phyloP scores from a whole-genome alignment of 2,113 vertebrate species.

The Probosciger aterrimus region DNA sequence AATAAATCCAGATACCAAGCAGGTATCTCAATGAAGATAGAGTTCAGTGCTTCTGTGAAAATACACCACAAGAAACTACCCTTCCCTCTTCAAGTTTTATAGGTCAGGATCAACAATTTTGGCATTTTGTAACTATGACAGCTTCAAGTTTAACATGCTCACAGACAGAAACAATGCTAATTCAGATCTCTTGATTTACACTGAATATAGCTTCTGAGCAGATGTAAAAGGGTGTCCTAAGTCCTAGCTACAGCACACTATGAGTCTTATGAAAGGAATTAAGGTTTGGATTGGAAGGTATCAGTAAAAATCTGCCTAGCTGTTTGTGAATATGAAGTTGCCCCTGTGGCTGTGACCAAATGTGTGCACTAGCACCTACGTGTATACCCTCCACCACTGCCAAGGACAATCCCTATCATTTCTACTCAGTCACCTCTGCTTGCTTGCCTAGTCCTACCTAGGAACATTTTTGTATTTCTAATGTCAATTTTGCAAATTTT shows the following conservation, averaged over 20 bases:
- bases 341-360: neutral
- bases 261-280: neutral
- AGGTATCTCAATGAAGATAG: neutral
- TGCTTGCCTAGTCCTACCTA: neutral
- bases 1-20: neutral
- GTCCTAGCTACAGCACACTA: neutral
- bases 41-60: neutral
- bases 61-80: neutral
- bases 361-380: neutral
- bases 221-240: neutral
- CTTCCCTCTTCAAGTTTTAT: neutral
- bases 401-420: neutral
- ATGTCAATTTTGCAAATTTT: neutral
- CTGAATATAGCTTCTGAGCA: neutral
- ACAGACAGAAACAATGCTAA: neutral
- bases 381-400: rapidly evolving
- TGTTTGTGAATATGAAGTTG: neutral
- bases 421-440: neutral
- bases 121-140: neutral
- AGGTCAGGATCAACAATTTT: neutral
- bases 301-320: neutral
- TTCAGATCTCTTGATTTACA: neutral
- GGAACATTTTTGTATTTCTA: neutral
- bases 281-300: neutral
- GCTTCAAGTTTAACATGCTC: neutral